Percentiles rank a stretch among this genome's conserved stretches.
phyloP scores from a whole-genome alignment of 1,140 invertebrate species.

The Cryptotermes secundus region DNA sequence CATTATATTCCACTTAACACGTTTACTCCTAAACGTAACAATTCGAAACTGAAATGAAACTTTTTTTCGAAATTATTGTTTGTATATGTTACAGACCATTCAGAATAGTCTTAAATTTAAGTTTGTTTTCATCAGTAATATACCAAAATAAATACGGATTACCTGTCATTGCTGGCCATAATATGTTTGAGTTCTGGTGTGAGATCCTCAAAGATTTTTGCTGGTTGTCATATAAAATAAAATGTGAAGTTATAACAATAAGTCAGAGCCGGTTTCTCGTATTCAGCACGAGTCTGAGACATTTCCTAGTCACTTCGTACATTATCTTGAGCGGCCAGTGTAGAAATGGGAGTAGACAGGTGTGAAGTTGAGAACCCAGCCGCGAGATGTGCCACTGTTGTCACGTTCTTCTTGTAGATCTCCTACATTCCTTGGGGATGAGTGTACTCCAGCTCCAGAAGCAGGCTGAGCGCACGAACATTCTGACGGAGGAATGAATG shows the following conservation, averaged over 20 bases:
- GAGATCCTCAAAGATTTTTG: background rate
- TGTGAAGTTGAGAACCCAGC: background rate
- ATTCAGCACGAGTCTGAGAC: background rate
- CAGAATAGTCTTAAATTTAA: too few species aligned
- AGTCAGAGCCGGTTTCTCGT: background rate
- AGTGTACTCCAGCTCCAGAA: too few species aligned
- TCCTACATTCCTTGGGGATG: background rate
- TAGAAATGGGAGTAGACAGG: background rate
- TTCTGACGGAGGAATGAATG: too few species aligned
- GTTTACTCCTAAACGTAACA: too few species aligned
- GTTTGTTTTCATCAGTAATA: too few species aligned
- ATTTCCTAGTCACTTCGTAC: background rate
- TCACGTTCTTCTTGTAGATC: background rate
- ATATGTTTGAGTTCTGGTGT: background rate
- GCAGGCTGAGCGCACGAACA: too few species aligned
- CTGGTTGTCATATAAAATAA: background rate
- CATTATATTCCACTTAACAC: too few species aligned
- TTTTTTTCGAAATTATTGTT: too few species aligned
- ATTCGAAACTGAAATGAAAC: too few species aligned
- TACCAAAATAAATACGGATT: background rate
- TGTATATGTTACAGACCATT: too few species aligned
- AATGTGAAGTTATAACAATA: background rate
- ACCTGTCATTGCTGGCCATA: background rate
- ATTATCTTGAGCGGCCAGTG: background rate
- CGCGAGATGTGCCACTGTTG: background rate